Conservation (phyloP, 1,140 invertebrate species). For the Nasonia vitripennis region DNA sequence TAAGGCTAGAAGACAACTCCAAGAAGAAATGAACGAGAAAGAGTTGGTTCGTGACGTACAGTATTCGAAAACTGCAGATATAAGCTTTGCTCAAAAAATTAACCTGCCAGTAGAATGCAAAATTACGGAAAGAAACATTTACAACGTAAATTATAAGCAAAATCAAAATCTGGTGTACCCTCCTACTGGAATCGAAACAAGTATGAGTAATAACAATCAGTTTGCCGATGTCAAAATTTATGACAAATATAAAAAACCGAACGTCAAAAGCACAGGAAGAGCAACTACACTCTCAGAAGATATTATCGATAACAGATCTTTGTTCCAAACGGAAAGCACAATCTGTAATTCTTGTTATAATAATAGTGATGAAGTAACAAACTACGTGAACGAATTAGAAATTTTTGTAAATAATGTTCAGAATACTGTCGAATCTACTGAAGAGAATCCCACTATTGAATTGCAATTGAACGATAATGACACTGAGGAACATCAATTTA, state of each 20-base stretch:
- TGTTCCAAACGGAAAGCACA: not conserved
- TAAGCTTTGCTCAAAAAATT: conserved; percentile 45
- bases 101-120: conserved; percentile 5
- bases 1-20: too few species aligned
- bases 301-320: not conserved
- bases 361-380: not conserved
- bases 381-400: not conserved
- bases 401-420: not conserved
- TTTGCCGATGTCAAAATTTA: not conserved
- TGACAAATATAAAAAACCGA: too few species aligned
- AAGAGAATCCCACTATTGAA: not conserved
- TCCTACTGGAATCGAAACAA: too few species aligned
- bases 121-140: not conserved
- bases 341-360: too few species aligned
- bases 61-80: conserved; percentile 2
- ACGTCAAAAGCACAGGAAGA: too few species aligned
- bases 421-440: not conserved
- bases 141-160: not conserved
- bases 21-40: not conserved
- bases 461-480: not conserved
- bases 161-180: not conserved
- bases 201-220: not conserved
- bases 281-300: not conserved
- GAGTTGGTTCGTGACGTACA: not conserved
- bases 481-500: not conserved